A percentile compares a stretch with the other conserved stretches of the same genome.
These are phyloP conservation scores for Carpatolechia fugitivella DNA, from an alignment of 2,888 invertebrate species.

Conservation along the genomic window DNA sequence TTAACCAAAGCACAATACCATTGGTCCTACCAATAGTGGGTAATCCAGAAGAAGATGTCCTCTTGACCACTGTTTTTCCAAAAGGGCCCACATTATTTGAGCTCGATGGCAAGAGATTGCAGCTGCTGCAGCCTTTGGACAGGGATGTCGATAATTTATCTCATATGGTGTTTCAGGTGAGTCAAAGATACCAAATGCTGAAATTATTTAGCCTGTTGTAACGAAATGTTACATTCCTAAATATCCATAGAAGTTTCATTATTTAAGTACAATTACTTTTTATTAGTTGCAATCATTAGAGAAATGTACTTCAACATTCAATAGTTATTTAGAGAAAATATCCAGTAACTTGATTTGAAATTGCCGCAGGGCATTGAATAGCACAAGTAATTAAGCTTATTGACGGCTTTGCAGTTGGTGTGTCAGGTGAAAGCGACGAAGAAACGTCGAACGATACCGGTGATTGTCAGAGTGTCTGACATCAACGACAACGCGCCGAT, in stretches of 20 bases:
- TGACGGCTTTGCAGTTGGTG: constrained; percentile 81
- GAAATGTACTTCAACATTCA: no score
- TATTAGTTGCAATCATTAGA: not conserved
- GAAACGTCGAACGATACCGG: constrained; percentile 90
- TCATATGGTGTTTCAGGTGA: constrained; percentile 92
- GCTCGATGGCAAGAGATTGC: constrained; percentile 89
- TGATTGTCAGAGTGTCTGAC: constrained; percentile 93
- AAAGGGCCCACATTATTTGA: constrained; percentile 88
- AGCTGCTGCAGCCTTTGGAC: constrained; percentile 89
- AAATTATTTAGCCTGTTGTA: no score
- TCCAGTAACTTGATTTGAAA: not conserved
- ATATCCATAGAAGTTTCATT: no score
- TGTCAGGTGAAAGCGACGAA: constrained; percentile 89
- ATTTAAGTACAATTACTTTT: no score
- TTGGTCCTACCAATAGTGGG: constrained; percentile 90
- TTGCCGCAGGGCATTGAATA: constrained; percentile 5
- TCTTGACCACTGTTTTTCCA: constrained; percentile 88
- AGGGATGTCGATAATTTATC: constrained; percentile 91
- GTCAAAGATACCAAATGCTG: not conserved
- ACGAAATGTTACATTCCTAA: no score
- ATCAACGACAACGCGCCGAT: constrained; percentile 93
- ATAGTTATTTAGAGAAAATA: no score
- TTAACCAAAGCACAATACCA: constrained; percentile 90
- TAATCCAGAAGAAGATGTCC: constrained; percentile 87
- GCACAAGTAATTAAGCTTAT: constrained; percentile 17